These are phyloP conservation scores for Psix sp. DNA, from an alignment of 1,140 invertebrate genomes.

Conservation along the genomic window DNA sequence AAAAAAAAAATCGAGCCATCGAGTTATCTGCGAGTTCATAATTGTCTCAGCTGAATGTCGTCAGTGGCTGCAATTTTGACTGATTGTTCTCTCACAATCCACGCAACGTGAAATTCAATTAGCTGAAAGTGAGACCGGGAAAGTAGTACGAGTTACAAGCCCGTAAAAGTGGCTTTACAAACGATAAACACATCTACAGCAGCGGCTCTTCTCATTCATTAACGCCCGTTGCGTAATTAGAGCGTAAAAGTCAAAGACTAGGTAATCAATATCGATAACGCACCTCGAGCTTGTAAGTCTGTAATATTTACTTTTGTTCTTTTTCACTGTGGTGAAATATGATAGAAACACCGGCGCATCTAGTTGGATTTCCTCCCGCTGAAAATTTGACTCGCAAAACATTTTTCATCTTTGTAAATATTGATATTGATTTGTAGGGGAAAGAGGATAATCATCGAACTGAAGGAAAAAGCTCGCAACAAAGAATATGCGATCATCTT, in stretches of 20 bases:
- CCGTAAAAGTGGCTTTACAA: constrained; percentile 4
- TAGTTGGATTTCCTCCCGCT: not conserved
- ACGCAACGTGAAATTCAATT: constrained; percentile 53
- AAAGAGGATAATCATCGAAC: not conserved
- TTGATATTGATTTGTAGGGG: not conserved
- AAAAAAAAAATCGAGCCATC: too few species aligned
- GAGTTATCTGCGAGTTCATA: too few species aligned
- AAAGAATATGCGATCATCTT: constrained; percentile 1
- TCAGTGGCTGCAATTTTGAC: not conserved
- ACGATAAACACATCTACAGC: constrained; percentile 16
- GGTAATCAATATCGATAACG: constrained; percentile 4
- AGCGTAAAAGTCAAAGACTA: constrained; percentile 34
- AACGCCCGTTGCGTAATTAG: constrained; percentile 37
- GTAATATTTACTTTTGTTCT: too few species aligned
- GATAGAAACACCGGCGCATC: too few species aligned
- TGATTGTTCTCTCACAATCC: not conserved
- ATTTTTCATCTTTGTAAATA: not conserved
- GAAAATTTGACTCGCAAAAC: not conserved
- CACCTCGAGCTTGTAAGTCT: too few species aligned
- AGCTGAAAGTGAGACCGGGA: constrained; percentile 45
- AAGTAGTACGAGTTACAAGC: constrained; percentile 28
- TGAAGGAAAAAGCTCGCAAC: constrained; percentile 5
- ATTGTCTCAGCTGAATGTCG: not conserved
- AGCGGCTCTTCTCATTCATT: constrained; percentile 35
- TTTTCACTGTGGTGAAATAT: too few species aligned